Base-by-base conservation (phyloP, 1,140 invertebrate genomes). In the Cardiocondyla obscurior region DNA sequence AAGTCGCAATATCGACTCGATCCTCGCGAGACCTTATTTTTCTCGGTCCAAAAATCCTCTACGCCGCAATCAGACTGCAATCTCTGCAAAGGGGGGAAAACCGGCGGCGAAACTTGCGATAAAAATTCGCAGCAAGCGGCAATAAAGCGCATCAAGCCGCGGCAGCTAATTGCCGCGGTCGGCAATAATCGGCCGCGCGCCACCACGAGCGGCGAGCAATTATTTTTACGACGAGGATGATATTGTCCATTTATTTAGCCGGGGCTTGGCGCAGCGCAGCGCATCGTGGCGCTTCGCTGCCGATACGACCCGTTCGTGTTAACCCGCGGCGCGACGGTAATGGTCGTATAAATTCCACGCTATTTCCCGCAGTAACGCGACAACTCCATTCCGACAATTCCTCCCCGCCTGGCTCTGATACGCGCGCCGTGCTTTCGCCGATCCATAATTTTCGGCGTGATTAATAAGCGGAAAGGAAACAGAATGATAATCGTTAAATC, bases 211-310 rank as follows among this genome's bases (percentile, higher is more conserved):
- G 62, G 62, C 60, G 53, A 42, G 86, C 87, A 85, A 88, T 88
- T 88, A 88, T 88, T 88, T 88, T 88, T 85, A 88, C 86, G 86
- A 88, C 83, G 57, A 72, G 83, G 83, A 81, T 83, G 86, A 88
- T 88, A 88, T 88, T 83, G 86, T 88, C 83, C 86, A 88, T 88
- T 88, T 88, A 88, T 88, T 88, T 88, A 85, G 79, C 81, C 81
- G 57, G 49, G 33, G 82, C 57, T 81, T 53, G 67, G 83, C 87
- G 57, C 82, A 30, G 12, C 84, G 85, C 85, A 67, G 55, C 85
- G 51, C 39, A 36, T 44, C 22, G 39, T 53, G 51, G 30, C 51
- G 33, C 19, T 58, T 53, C 51, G 77, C 64, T 88, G 81, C 83
- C 87, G 87, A 88, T 88, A 88, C 55, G 39, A 25, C 57, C 57